Conservation (phyloP, 2,113 vertebrate species). For the Eupsittula cactorum region DNA sequence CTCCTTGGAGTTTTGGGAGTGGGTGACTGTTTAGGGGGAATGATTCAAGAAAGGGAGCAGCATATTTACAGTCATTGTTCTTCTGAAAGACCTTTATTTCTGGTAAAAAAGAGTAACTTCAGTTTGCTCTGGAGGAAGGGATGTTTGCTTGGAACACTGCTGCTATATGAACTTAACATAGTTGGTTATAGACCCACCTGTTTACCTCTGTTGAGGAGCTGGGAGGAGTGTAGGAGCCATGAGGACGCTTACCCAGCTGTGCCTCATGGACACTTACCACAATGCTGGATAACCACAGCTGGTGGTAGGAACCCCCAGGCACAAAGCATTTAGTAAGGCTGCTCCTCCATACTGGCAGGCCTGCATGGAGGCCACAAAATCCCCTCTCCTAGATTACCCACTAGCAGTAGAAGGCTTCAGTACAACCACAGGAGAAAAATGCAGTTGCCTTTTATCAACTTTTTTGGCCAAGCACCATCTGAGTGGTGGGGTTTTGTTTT, state of each 20-base stretch:
- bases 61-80: neutral
- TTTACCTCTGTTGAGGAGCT: neutral
- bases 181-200: neutral
- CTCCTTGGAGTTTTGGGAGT: neutral
- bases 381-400: rapidly evolving
- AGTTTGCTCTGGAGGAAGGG: neutral
- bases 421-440: neutral
- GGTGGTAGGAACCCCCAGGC: neutral
- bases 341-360: neutral
- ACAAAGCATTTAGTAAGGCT: neutral
- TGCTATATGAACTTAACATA: rapidly evolving
- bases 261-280: rapidly evolving
- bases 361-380: rapidly evolving
- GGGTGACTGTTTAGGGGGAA: neutral
- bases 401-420: neutral
- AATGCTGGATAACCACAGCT: neutral
- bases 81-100: neutral
- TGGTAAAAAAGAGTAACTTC: neutral
- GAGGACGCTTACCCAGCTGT: neutral
- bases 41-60: neutral
- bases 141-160: neutral
- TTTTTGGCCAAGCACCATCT: neutral
- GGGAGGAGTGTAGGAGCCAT: rapidly evolving
- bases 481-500: neutral
- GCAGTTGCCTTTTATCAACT: neutral